Conservation (phyloP, 2,797 vertebrate species). For the Dermochelys coriacea region DNA sequence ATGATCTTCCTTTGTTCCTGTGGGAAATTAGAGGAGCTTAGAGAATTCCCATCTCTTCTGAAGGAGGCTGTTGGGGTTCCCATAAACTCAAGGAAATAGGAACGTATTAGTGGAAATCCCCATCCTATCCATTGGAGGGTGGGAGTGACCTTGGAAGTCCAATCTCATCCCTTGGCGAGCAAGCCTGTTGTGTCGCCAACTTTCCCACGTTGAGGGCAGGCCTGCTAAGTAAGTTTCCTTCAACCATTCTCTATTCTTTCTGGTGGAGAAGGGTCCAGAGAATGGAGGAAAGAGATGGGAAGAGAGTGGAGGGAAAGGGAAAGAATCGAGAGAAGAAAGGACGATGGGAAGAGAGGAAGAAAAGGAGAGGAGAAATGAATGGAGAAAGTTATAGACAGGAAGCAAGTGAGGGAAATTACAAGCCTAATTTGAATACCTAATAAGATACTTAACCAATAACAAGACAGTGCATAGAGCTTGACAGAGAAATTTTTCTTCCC, state of each 20-base stretch:
- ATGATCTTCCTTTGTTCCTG: not conserved
- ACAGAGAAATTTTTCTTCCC: not conserved
- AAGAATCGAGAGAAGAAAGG: not conserved
- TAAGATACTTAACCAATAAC: not conserved
- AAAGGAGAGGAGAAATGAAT: not conserved
- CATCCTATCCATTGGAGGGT: not conserved
- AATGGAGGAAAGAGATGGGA: constrained; percentile 3
- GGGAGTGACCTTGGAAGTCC: not conserved
- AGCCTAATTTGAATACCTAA: not conserved
- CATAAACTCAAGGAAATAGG: not conserved
- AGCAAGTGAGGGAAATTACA: not conserved
- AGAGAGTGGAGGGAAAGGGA: constrained; percentile 28
- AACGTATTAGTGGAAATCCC: not conserved
- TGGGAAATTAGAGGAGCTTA: not conserved
- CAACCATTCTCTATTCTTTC: not conserved
- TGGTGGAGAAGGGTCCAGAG: constrained; percentile 7
- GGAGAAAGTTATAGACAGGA: not conserved
- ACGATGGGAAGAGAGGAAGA: not conserved
- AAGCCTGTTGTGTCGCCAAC: not conserved
- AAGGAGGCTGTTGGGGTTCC: not conserved
- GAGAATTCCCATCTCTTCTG: not conserved
- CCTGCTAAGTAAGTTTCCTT: not conserved
- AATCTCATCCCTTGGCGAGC: not conserved
- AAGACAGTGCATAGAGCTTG: not conserved
- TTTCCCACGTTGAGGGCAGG: not conserved